Evolutionary conservation across 2,797 vertebrate genomes (phyloP), one percentile per base, ranked within the genome.

Genomic region (Phalloptychus januarius): DNA sequence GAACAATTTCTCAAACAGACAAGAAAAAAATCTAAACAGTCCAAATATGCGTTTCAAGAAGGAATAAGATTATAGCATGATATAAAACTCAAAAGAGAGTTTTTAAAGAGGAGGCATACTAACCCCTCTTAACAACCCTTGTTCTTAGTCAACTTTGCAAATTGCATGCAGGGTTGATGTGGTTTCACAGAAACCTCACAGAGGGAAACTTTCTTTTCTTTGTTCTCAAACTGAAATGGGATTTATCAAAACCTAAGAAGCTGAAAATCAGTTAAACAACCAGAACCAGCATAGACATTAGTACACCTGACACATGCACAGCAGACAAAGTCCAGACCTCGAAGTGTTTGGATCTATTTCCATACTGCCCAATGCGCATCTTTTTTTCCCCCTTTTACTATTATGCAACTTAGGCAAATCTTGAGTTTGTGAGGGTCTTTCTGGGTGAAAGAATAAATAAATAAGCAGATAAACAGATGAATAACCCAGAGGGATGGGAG

Each of bases 381-480:
- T 45, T 74, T 82, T 74, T 80, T 75, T 63, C n/a, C 52, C 80
- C 77, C 36, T 74, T 67, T 74, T 61, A 63, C 70, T 70, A 58
- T 31, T 79, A 84, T 73, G 75, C 78, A 87, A 79, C 79, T 90
- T 85, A 91, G 79, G 88, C 83, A 90, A 91, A 92, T 91, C 79
- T 84, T 74, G 78, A 79, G 86, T 79, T 85, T 85, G 86, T 85
- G 89, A 92, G 92, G 91, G 92, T 93, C 90, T 89, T 88, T 86
- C 82, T 90, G 83, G 89, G 88, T 92, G 88, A 91, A 87, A 85
- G 91, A 93, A 93, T 91, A 93, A 91, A 95, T 94, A 93, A 95
- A 95, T 95, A 96, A 93, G 92, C 82, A 95, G 89, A 94, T 93
- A 94, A 94, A 94, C 92, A 94, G 92, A 95, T 95, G 95, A 94